phyloP scores from a whole-genome alignment of 2,797 vertebrate species.

The Leptodactylus fallax region DNA sequence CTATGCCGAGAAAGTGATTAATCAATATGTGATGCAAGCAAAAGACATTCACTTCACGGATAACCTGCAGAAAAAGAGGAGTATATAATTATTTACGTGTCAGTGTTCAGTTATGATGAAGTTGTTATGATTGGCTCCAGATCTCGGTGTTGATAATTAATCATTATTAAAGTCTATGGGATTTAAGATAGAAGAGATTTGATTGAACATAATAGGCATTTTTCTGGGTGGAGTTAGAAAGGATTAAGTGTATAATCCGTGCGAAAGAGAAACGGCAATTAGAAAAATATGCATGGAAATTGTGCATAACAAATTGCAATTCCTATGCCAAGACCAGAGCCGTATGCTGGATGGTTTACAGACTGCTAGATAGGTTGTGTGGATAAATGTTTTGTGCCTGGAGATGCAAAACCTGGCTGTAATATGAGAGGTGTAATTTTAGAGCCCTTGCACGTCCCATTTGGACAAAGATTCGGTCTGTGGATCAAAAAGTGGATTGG shows the following conservation, averaged over 20 bases:
- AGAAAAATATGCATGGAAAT: slow-evolving; percentile 30
- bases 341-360: not conserved
- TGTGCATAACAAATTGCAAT: not conserved
- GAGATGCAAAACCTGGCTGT: not conserved
- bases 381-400: not conserved
- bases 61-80: not conserved
- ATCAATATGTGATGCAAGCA: not conserved
- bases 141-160: slow-evolving; percentile 23
- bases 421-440: not conserved
- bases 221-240: not conserved
- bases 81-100: slow-evolving; percentile 14
- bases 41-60: too few relatives aligned
- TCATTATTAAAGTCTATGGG: slow-evolving; percentile 40
- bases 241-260: not conserved
- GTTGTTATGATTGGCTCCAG: slow-evolving; percentile 39
- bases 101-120: slow-evolving; percentile 22
- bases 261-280: not conserved
- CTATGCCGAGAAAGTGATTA: not conserved
- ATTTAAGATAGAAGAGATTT: not conserved
- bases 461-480: too few relatives aligned
- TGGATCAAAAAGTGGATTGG: not conserved
- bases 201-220: slow-evolving; percentile 4
- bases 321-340: not conserved
- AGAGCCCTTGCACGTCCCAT: too few relatives aligned
- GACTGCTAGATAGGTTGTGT: not conserved